Percentiles rank a stretch among this genome's conserved stretches.
Conservation (phyloP, 2,113 vertebrate genomes). For the Anarhynchus alexandrinus region DNA sequence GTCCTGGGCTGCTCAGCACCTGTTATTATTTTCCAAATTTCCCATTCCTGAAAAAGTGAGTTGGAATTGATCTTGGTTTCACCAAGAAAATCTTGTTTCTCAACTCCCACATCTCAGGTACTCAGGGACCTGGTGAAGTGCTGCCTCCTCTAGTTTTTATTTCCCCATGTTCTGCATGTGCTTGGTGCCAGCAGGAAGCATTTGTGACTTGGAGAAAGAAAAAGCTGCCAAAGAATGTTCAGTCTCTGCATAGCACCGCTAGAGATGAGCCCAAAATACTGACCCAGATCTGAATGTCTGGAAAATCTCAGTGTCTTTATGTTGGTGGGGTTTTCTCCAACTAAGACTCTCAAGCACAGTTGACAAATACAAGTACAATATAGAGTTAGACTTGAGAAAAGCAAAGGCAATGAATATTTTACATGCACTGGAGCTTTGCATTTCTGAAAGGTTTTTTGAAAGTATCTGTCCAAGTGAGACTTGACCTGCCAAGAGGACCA, state of each 20-base stretch:
- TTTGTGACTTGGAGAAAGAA: not conserved
- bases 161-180: not conserved
- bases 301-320: not conserved
- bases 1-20: not conserved
- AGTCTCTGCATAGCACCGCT: not conserved
- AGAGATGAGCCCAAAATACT: not conserved
- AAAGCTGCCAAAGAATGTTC: not conserved
- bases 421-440: not conserved
- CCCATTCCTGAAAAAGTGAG: not conserved
- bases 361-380: not conserved
- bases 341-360: not conserved
- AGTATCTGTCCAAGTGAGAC: not conserved
- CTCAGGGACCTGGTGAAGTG: not conserved
- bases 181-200: not conserved
- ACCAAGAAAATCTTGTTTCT: constrained; percentile 30
- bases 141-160: constrained; percentile 10
- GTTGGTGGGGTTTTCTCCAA: not conserved
- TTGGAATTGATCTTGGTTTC: not conserved
- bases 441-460: not conserved
- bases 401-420: not conserved
- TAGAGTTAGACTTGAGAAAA: not conserved
- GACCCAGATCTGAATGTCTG: not conserved
- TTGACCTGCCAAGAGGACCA: not conserved
- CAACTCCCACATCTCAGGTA: not conserved
- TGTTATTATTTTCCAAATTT: not conserved